Percentiles rank a stretch among this genome's conserved stretches.
Evolutionary conservation across 2,888 invertebrate species (phyloP).

Genomic region (Philereme transversata): DNA sequence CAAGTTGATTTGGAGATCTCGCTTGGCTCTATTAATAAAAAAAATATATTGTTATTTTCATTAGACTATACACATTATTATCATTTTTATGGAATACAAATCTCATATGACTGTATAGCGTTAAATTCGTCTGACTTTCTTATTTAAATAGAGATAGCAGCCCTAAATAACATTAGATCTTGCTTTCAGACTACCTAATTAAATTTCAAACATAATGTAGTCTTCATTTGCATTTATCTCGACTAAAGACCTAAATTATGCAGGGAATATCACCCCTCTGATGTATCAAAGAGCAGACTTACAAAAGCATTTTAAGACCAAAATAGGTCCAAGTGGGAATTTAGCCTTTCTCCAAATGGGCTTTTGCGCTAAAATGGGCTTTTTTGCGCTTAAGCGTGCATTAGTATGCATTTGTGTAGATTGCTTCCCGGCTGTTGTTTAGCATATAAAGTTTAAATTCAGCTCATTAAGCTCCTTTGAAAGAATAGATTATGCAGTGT

Average conservation of each 20-base stretch:
- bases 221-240: not conserved
- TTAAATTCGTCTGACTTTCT: too few species aligned
- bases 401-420: slow-evolving; percentile 46
- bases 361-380: slow-evolving; percentile 36
- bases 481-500: slow-evolving; percentile 27
- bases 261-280: not conserved
- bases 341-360: slow-evolving; percentile 13
- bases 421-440: slow-evolving; percentile 35
- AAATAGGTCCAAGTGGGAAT: slow-evolving; percentile 26
- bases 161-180: not conserved
- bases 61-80: too few species aligned
- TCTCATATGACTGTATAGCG: too few species aligned
- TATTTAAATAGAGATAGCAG: too few species aligned
- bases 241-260: slow-evolving; percentile 7
- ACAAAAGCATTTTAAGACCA: slow-evolving; percentile 12
- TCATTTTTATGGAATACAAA: too few species aligned
- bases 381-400: slow-evolving; percentile 43
- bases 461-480: slow-evolving; percentile 29
- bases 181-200: not conserved
- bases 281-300: slow-evolving; percentile 10
- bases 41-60: too few species aligned
- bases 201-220: slow-evolving; percentile 1
- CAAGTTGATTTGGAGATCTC: too few species aligned
- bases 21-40: too few species aligned
- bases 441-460: slow-evolving; percentile 34